Conservation (phyloP, 2,888 invertebrate genomes). For the Toxonevra muliebris region DNA sequence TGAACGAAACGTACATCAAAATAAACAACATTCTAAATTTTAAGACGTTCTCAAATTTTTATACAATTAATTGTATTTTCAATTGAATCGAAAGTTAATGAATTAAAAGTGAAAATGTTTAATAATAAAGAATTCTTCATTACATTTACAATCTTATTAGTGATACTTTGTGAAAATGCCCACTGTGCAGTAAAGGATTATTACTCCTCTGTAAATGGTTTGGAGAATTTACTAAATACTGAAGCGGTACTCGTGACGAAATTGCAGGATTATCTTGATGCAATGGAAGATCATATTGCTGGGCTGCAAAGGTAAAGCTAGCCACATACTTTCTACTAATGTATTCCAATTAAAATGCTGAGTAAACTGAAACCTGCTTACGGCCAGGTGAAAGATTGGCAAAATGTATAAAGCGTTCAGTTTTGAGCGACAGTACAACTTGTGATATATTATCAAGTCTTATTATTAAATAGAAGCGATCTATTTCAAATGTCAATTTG, state of each 20-base stretch:
- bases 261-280: slow-evolving; percentile 54
- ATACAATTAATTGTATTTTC: too few relatives aligned
- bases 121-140: too few relatives aligned
- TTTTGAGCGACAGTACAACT: too few relatives aligned
- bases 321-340: too few relatives aligned
- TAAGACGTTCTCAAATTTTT: too few relatives aligned
- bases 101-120: too few relatives aligned
- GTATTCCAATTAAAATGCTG: not conserved
- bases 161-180: not conserved
- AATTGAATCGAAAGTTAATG: too few relatives aligned
- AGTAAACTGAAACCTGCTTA: not conserved
- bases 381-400: too few relatives aligned
- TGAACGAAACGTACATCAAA: slow-evolving; percentile 13
- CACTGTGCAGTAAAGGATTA: slow-evolving; percentile 46
- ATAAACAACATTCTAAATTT: not conserved
- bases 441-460: too few relatives aligned
- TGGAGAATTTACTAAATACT: slow-evolving; percentile 55
- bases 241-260: slow-evolving; percentile 52
- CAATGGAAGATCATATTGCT: slow-evolving; percentile 51
- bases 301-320: slow-evolving; percentile 51
- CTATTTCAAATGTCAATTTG: too few relatives aligned
- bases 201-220: slow-evolving; percentile 54
- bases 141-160: not conserved
- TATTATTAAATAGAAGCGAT: too few relatives aligned
- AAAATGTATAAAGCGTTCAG: not conserved